Conservation (phyloP, 1,140 invertebrate species). For the Saccostrea cuccullata region DNA sequence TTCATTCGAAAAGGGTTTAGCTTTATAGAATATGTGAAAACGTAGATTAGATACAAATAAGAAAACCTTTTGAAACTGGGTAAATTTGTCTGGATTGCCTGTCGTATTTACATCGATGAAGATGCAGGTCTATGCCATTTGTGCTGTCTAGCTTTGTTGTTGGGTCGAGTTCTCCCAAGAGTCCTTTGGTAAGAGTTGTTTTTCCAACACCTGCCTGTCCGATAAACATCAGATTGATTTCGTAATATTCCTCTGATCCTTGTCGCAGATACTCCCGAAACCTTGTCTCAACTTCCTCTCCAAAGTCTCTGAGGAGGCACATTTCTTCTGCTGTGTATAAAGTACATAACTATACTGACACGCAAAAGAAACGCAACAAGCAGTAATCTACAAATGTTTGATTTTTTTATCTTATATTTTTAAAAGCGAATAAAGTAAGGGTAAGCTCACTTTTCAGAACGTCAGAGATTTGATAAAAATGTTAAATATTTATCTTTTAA, state of each 20-base stretch:
- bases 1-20: too few relatives aligned
- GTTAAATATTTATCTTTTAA: too few relatives aligned
- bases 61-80: background rate
- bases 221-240: constrained; percentile 34
- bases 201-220: constrained; percentile 18
- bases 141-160: background rate
- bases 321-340: background rate
- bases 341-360: too few relatives aligned
- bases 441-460: too few relatives aligned
- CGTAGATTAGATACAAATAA: background rate
- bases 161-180: constrained; percentile 30
- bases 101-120: constrained; percentile 15
- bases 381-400: too few relatives aligned
- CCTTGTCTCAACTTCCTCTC: background rate
- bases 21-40: background rate
- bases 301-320: background rate
- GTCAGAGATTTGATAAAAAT: too few relatives aligned
- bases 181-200: constrained; percentile 17
- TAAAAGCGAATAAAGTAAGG: too few relatives aligned
- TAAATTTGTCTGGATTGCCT: constrained; percentile 31
- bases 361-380: too few relatives aligned
- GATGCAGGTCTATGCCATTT: constrained; percentile 32
- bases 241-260: constrained; percentile 31
- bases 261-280: background rate
- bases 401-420: too few relatives aligned